phyloP scores from a whole-genome alignment of 2,888 invertebrate species.

The Artemia sp. region DNA sequence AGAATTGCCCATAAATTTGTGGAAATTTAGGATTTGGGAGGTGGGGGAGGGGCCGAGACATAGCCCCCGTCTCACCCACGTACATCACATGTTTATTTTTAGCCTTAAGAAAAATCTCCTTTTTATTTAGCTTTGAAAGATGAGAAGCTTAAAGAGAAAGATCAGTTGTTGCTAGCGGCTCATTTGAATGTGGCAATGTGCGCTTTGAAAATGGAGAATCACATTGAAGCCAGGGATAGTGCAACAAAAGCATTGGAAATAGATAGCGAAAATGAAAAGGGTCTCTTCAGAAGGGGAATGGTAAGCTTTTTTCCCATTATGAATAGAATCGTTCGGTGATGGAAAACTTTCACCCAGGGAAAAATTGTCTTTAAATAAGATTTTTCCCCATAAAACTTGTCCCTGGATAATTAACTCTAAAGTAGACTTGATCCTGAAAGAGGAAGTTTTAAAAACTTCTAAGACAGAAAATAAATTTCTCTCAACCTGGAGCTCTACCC shows the following conservation, averaged over 20 bases:
- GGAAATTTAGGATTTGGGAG: too few species aligned
- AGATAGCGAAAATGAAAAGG: conserved; percentile 66
- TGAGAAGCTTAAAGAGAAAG: conserved; percentile 35
- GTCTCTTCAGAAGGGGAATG: conserved; percentile 67
- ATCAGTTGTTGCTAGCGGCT: conserved; percentile 46
- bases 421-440: neutral
- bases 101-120: conserved; percentile 17
- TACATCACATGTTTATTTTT: neutral
- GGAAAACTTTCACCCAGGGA: neutral
- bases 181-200: conserved; percentile 67
- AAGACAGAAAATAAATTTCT: too few species aligned
- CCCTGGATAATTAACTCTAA: too few species aligned
- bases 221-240: conserved; percentile 50
- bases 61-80: too few species aligned
- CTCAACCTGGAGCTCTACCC: too few species aligned
- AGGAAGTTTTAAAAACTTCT: neutral
- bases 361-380: neutral
- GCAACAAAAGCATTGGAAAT: conserved; percentile 59
- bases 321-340: neutral
- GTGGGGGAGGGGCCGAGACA: too few species aligned
- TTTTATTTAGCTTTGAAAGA: conserved; percentile 28
- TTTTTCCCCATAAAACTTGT: too few species aligned
- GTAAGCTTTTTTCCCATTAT: conserved; percentile 29
- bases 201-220: conserved; percentile 53
- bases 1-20: too few species aligned